A percentile compares a stretch with the other conserved stretches of the same genome.
These are phyloP conservation scores for Thomomys bottae DNA, from an alignment of 2,113 vertebrate species.

Conservation along the genomic window DNA sequence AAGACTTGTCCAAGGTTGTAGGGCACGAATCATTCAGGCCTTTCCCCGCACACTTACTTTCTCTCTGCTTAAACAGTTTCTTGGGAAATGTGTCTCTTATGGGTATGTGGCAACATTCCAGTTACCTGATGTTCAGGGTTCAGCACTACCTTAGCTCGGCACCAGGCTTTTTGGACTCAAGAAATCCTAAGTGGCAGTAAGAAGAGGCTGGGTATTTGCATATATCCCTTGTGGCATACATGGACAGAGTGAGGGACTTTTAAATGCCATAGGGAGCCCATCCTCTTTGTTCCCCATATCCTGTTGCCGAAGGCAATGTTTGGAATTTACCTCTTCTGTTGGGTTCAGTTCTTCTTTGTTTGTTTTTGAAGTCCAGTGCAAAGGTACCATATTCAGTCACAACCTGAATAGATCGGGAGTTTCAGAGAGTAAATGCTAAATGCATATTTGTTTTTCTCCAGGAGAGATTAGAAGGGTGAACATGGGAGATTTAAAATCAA, in stretches of 20 bases:
- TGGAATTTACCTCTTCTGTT: not conserved
- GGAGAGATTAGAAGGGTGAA: not conserved
- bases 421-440: slow-evolving; percentile 1
- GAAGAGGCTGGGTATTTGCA: not conserved
- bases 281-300: not conserved
- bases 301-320: not conserved
- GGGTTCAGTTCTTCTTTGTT: not conserved
- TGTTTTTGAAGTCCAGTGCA: not conserved
- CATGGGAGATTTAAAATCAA: not conserved
- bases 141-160: not conserved
- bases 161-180: not conserved
- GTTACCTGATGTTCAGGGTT: not conserved
- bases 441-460: not conserved
- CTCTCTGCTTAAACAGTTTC: not conserved
- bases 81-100: not conserved
- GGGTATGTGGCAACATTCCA: not conserved
- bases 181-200: not conserved
- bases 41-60: not conserved
- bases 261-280: not conserved
- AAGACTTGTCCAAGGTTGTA: not conserved
- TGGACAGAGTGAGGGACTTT: not conserved
- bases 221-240: not conserved
- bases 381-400: not conserved
- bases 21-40: not conserved
- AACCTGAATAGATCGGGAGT: not conserved